Conservation (phyloP, 2,888 invertebrate species). For the Dynastes tityus region DNA sequence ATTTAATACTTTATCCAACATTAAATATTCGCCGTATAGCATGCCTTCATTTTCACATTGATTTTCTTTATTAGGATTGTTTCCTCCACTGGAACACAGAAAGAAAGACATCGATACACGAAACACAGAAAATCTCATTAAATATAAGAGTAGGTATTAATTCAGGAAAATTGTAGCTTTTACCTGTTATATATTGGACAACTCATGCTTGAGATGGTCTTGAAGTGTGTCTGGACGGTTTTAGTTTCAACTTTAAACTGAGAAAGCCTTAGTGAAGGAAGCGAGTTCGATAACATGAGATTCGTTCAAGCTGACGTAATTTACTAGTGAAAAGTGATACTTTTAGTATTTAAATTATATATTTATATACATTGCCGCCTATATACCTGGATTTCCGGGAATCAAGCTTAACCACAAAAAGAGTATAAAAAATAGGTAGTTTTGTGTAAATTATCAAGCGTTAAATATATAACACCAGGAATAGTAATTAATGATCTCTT, state of each 20-base stretch:
- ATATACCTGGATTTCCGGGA: slow-evolving; percentile 11
- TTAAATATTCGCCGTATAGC: slow-evolving; percentile 92
- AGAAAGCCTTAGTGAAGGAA: slow-evolving; percentile 44
- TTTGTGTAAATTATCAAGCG: slow-evolving; percentile 3
- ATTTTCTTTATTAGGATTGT: slow-evolving; percentile 69
- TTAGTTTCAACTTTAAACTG: slow-evolving; percentile 59
- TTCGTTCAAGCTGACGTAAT: slow-evolving; percentile 56
- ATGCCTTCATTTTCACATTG: slow-evolving; percentile 84
- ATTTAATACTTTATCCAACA: slow-evolving; percentile 88
- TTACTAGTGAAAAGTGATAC: slow-evolving; percentile 47
- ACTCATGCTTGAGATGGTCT: slow-evolving; percentile 60
- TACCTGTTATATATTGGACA: slow-evolving; percentile 63
- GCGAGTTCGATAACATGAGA: slow-evolving; percentile 52
- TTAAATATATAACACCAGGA: not conserved
- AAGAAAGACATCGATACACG: not conserved
- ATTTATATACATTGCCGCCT: slow-evolving; percentile 21
- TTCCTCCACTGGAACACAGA: slow-evolving; percentile 6
- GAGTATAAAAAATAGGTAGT: not conserved
- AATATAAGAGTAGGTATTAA: not conserved
- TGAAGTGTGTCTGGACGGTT: slow-evolving; percentile 56
- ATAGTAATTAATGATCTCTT: not conserved
- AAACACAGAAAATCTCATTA: not conserved
- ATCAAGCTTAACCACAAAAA: slow-evolving; percentile 23
- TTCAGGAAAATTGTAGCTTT: slow-evolving; percentile 1
- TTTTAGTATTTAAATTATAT: slow-evolving; percentile 8